Evolutionary conservation across 2,888 invertebrate species (phyloP), one percentile per base, ranked within the genome.

Genomic region (Gasteruption jaculator): DNA sequence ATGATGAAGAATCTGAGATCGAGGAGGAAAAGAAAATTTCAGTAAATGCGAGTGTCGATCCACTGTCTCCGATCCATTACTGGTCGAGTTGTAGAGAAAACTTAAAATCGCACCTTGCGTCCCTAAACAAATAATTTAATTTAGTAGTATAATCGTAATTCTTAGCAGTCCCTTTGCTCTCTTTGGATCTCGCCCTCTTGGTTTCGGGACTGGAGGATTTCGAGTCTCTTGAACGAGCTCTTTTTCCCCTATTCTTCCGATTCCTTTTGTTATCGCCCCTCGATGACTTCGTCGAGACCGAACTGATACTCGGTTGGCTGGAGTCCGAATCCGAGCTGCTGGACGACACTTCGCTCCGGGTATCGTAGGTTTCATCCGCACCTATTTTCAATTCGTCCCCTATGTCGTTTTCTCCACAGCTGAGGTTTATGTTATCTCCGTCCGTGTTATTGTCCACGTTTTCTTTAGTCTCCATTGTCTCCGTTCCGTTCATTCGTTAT

Each of bases 121-220:
- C 93, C 54, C 93, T 81, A 72, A 96, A 95, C 54, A 97, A 77
- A 73, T 95, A 94, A 74, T 91, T 93, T 52, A 96, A 73, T 73
- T 91, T 90, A 16, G 89, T 88, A 74, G 85, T 78, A 61, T 89
- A 91, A 73, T 91, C 90, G 63, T 89, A 88, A 7, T 83, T 83
- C 70, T 85, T 85, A 41, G 77, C 73, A 53, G 73, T 73, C 38
- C 63, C 65, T 45, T 68, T 66, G 52, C 54, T 64, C 20, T 69
- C 71, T 52, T 70, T 71, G 12, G 68, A 66, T 39, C 65, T 64
- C 2, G 65, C 62, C 18, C 71, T 61, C 48, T 71, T 72, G 3
- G 63, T 55, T 43, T 67, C 71, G 11, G 71, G 70, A 53, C 71
- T 67, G 20, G 68, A 66, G 3, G 68, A 69, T 12, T 65, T 63